A percentile compares a stretch with the other conserved stretches of the same genome.
phyloP scores from a whole-genome alignment of 2,113 vertebrate genomes.

The Dasyprocta punctata region DNA sequence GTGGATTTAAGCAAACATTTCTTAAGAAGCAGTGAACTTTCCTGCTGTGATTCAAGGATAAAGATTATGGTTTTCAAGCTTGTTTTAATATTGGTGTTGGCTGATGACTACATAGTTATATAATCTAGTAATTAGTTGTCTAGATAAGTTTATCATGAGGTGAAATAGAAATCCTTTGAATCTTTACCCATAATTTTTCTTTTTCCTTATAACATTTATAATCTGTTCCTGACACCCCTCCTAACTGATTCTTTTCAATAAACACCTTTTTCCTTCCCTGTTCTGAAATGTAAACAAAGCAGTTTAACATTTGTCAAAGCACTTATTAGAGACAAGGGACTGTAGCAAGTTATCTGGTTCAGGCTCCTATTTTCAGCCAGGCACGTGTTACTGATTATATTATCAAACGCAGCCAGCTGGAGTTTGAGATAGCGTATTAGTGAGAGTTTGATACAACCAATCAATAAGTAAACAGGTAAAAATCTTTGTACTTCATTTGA shows the following conservation, averaged over 20 bases:
- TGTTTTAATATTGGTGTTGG: background rate
- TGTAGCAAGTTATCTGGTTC: background rate
- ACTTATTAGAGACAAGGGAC: background rate
- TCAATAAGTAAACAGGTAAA: too few relatives aligned
- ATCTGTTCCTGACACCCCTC: background rate
- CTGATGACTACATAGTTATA: background rate
- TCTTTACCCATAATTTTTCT: background rate
- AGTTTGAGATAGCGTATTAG: constrained; percentile 1
- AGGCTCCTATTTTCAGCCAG: constrained; percentile 1
- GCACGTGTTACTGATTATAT: constrained; percentile 1
- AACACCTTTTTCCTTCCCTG: background rate
- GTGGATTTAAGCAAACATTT: constrained; percentile 36
- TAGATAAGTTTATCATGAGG: background rate
- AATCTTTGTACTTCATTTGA: too few relatives aligned
- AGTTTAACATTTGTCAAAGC: constrained; percentile 5
- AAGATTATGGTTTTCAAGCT: background rate
- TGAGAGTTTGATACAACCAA: too few relatives aligned
- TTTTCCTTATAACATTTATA: background rate
- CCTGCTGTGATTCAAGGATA: background rate
- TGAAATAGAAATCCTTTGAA: background rate
- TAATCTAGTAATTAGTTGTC: background rate
- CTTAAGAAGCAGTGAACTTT: background rate
- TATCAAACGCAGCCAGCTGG: constrained; percentile 29
- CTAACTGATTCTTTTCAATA: background rate
- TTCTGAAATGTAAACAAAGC: constrained; percentile 32